A percentile compares a stretch with the other conserved stretches of the same genome.
phyloP scores from a whole-genome alignment of 2,113 vertebrate species.

The Ailuropoda melanoleuca region DNA sequence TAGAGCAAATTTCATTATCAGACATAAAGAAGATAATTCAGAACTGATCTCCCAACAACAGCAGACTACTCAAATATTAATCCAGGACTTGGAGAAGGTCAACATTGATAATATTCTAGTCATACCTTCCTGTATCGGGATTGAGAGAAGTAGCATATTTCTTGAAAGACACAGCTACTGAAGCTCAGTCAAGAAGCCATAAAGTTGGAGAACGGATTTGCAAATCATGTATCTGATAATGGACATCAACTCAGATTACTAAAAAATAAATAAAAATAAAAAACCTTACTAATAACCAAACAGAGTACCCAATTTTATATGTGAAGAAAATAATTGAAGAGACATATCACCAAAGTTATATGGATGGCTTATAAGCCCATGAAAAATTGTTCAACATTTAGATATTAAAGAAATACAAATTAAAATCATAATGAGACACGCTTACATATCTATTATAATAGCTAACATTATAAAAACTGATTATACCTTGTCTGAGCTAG shows the following conservation, averaged over 20 bases:
- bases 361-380: background rate
- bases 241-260: background rate
- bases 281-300: background rate
- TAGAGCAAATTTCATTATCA: background rate
- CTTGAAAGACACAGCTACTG: background rate
- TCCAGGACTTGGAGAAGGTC: background rate
- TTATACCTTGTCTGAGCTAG: background rate
- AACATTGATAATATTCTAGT: background rate
- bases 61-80: accelerated
- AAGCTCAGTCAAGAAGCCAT: background rate
- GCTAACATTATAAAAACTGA: background rate
- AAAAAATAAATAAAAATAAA: background rate
- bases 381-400: background rate
- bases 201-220: background rate
- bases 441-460: background rate
- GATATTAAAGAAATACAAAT: background rate
- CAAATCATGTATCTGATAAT: background rate
- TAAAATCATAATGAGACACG: background rate
- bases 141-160: background rate
- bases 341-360: background rate
- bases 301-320: background rate
- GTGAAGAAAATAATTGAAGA: background rate
- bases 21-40: background rate
- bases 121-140: background rate
- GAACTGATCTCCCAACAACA: background rate